Conservation (phyloP, 2,888 invertebrate genomes). For the Bursaphelenchus okinawaensis region DNA sequence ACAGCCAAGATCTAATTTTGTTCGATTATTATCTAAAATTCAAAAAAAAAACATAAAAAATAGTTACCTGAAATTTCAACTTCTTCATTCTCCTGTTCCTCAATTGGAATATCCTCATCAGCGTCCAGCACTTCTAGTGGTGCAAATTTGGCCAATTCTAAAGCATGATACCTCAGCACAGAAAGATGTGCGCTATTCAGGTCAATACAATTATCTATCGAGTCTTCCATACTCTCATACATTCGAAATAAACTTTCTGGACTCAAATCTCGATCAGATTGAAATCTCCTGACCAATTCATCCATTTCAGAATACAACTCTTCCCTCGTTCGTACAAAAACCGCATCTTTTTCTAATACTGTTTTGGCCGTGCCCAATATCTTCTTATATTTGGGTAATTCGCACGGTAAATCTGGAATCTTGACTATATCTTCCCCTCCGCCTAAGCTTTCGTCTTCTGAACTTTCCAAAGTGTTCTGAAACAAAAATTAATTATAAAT, state of each 20-base stretch:
- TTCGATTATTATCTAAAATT: background rate
- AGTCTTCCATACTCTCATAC: slow-evolving; percentile 9
- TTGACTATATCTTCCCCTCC: background rate
- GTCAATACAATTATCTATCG: background rate
- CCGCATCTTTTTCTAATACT: background rate
- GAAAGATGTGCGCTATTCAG: slow-evolving; percentile 4
- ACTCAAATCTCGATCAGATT: background rate
- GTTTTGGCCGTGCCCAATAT: background rate
- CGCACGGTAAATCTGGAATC: background rate
- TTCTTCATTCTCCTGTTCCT: background rate
- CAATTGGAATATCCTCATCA: slow-evolving; percentile 3
- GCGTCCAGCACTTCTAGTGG: slow-evolving; percentile 4
- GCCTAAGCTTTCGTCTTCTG: background rate
- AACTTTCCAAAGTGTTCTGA: background rate
- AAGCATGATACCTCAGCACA: slow-evolving; percentile 3
- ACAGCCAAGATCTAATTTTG: background rate
- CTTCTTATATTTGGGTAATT: background rate
- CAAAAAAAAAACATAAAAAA: slow-evolving; percentile 2
- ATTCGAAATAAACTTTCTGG: background rate
- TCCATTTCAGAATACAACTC: background rate
- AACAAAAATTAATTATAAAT: background rate
- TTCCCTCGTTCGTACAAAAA: background rate
- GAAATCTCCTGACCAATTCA: background rate
- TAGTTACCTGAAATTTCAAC: background rate
- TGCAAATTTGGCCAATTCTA: background rate